These are phyloP conservation scores for Strix aluco DNA, from an alignment of 2,113 vertebrate genomes.

Conservation along the genomic window DNA sequence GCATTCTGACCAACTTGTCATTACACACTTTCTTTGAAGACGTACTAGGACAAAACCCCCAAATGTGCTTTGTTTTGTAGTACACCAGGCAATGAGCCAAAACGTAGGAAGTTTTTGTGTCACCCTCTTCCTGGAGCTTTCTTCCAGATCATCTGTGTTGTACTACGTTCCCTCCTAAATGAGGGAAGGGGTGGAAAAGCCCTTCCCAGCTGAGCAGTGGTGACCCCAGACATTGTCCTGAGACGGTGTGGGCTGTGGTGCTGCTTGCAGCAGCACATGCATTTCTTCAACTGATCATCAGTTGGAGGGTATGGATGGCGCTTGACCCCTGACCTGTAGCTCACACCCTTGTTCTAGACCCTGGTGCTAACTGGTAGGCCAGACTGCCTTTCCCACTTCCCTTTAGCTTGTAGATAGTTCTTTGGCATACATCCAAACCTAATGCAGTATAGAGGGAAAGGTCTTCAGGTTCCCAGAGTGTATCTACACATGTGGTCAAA, in stretches of 20 bases:
- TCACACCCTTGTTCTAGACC: not conserved
- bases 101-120: not conserved
- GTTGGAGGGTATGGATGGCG: not conserved
- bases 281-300: not conserved
- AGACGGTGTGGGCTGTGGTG: not conserved
- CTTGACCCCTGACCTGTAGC: not conserved
- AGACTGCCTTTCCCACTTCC: not conserved
- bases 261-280: not conserved
- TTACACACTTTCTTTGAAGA: not conserved
- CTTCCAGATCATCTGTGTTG: not conserved
- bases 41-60: not conserved
- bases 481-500: conserved; percentile 19
- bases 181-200: not conserved
- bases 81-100: not conserved
- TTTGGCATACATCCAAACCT: conserved; percentile 6
- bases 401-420: not conserved
- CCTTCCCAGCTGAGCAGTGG: not conserved
- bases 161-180: not conserved
- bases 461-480: not conserved
- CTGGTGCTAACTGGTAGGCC: not conserved
- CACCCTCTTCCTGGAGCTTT: not conserved
- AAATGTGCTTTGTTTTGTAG: not conserved
- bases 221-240: not conserved
- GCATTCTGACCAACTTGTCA: not conserved
- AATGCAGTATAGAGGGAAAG: not conserved